Evolutionary conservation across 2,113 vertebrate genomes (phyloP), one percentile per base, ranked within the genome.

Genomic region (Prunella fulvescens): DNA sequence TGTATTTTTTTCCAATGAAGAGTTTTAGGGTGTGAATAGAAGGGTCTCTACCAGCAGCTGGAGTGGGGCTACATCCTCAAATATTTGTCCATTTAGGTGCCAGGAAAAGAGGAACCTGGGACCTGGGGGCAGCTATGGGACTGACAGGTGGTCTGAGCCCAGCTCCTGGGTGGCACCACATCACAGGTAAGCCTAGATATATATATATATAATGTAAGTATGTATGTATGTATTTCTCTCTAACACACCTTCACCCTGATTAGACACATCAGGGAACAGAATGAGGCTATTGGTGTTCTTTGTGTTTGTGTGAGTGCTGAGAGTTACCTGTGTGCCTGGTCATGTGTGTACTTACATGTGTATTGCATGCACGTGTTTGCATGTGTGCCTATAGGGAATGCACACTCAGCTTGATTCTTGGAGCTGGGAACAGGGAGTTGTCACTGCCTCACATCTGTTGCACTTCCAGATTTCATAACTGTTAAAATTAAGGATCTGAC

Each of bases 141-240:
- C 31, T 72, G 19, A 31, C 14, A 39, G 20, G 35, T 13, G 4
- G 2, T 45, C 31, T 76, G 76, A 76, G 6, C 11, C 51, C 39
- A 50, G 44, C 14, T 80, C 12, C 18, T 74, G 20, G 4, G 4
- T 18, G 4, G 4, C 24, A 62, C 7, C 4, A 26, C 6, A 9
- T 16, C 24, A 11, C 44, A 58, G 4, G 0, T 15, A 65, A 70
- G 4, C 28, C 28, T 16, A 5, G 5, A n/a, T 6, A 1, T 14
- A 17, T 25, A 50, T 14, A 24, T 24, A 24, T 48, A 10, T 47
- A 13, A n/a, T n/a, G n/a, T n/a, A n/a, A n/a, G n/a, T 54, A 7
- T 19, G 9, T 23, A n/a, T 56, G 7, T 56, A 26, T 44, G 4
- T 22, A 39, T 62, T 76, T 39, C 11, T 37, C 19, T 26, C 18